phyloP scores from a whole-genome alignment of 2,888 invertebrate genomes.

The Drosophila putrida region DNA sequence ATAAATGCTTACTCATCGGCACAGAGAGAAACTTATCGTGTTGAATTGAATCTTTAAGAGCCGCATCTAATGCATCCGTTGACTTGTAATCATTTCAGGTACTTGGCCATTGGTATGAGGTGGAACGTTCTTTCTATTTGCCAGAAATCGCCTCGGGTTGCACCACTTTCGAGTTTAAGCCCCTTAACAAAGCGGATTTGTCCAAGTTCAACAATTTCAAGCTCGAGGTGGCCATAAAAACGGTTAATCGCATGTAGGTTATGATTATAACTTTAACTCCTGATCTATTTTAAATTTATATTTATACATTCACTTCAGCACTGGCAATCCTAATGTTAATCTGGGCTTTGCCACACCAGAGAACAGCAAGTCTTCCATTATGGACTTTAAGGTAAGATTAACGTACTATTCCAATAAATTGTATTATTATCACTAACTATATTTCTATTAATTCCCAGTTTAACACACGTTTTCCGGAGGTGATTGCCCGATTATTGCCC shows the following conservation, averaged over 20 bases:
- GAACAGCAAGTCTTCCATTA: slow-evolving; percentile 86
- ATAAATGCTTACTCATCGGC: slow-evolving; percentile 58
- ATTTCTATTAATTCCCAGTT: slow-evolving; percentile 83
- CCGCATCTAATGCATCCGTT: slow-evolving; percentile 18
- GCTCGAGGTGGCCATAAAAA: slow-evolving; percentile 88
- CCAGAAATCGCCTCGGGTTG: slow-evolving; percentile 90
- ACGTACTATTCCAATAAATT: not conserved
- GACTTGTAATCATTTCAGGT: slow-evolving; percentile 70
- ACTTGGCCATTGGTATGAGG: slow-evolving; percentile 91
- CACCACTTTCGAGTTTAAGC: slow-evolving; percentile 88
- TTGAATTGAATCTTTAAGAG: slow-evolving; percentile 10
- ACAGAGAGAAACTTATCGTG: slow-evolving; percentile 50
- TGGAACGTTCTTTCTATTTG: slow-evolving; percentile 91
- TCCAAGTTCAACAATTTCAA: slow-evolving; percentile 86
- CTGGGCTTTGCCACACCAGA: slow-evolving; percentile 89
- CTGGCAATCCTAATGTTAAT: slow-evolving; percentile 87
- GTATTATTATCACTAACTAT: not conserved
- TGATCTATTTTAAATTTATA: not conserved
- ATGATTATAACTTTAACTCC: not conserved
- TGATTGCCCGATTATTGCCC: slow-evolving; percentile 89
- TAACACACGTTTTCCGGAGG: slow-evolving; percentile 88
- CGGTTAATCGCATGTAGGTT: slow-evolving; percentile 89
- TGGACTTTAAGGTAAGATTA: slow-evolving; percentile 84
- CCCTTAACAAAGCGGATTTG: slow-evolving; percentile 80
- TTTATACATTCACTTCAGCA: slow-evolving; percentile 86